These are phyloP conservation scores for Chlorospingus flavigularis DNA, from an alignment of 2,797 vertebrate species.

Conservation along the genomic window DNA sequence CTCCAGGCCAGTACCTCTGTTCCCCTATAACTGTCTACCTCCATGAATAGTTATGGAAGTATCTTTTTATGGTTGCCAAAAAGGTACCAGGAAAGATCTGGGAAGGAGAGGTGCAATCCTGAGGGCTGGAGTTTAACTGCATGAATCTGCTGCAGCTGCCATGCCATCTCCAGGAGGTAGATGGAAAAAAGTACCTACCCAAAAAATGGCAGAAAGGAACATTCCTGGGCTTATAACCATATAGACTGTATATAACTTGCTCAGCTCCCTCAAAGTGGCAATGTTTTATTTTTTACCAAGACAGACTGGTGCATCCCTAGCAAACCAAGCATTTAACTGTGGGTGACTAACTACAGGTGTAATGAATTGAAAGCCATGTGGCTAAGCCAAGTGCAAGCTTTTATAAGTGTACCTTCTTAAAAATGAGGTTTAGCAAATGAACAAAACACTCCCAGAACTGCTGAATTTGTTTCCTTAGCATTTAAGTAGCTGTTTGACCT, in stretches of 20 bases:
- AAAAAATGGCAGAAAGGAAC: neutral
- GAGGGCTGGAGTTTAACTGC: neutral
- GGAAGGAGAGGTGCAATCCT: neutral
- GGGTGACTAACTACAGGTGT: neutral
- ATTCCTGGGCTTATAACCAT: neutral
- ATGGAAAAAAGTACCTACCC: neutral
- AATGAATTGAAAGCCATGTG: neutral
- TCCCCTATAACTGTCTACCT: neutral
- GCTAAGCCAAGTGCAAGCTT: neutral
- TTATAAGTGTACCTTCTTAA: neutral
- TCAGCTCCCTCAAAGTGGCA: neutral
- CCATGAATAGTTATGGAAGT: neutral
- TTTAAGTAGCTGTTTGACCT: neutral
- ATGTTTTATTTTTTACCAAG: neutral
- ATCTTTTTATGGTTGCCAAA: neutral
- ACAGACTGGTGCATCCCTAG: neutral
- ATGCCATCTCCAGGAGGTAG: neutral
- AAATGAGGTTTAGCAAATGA: neutral
- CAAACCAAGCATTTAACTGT: neutral
- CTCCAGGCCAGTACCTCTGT: rapidly evolving
- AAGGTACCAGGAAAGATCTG: neutral
- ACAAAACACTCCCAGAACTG: neutral
- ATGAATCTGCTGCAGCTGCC: neutral
- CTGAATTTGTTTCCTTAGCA: neutral
- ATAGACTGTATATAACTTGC: neutral